Evolutionary conservation across 1,140 invertebrate species (phyloP), one percentile per base, ranked within the genome.

Genomic region (Achatina immaculata): DNA sequence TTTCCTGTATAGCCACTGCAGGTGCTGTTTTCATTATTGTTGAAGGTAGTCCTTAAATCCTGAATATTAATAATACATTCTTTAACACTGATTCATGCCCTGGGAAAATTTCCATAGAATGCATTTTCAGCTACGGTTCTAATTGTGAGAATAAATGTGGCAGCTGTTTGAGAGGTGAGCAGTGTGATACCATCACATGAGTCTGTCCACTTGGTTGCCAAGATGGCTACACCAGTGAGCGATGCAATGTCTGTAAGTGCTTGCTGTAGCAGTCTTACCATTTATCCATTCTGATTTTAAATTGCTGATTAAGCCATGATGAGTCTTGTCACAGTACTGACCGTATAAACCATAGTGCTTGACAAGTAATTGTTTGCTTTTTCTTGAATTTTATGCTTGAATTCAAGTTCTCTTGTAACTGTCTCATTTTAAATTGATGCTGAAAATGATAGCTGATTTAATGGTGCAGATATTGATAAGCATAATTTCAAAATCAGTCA

Each of bases 131-230:
- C 3, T 81, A 79, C 62, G 83, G 81, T 9, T 38, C 34, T 14
- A 80, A 79, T 72, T 86, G 83, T 81, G 21, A 51, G 0, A 65
- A 74, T 58, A 40, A 74, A 16, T 86, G 83, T 82, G 83, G 83
- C 3, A 40, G 71, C 4, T 86, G 83, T 71, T 34, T 36, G 34
- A 48, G 78, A 28, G 58, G 75, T 11, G 73, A 74, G 11, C 31
- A 38, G 0, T 85, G 82, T 81, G 77, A 83, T 43, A n/a, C 31
- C 14, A 68, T 45, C n/a, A 80, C 73, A n/a, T 83, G 85, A 34
- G 24, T 42, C 28, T 85, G 82, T 68, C 75, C 65, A 24, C 7
- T 51, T 24, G 82, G 82, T 34, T 85, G 83, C 80, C 79, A 68
- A 58, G 45, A 58, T 66, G 83, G 83, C 3, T 85, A 83, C 55